Base-by-base conservation (phyloP, 2,797 vertebrate species). In the Bufotes viridis region DNA sequence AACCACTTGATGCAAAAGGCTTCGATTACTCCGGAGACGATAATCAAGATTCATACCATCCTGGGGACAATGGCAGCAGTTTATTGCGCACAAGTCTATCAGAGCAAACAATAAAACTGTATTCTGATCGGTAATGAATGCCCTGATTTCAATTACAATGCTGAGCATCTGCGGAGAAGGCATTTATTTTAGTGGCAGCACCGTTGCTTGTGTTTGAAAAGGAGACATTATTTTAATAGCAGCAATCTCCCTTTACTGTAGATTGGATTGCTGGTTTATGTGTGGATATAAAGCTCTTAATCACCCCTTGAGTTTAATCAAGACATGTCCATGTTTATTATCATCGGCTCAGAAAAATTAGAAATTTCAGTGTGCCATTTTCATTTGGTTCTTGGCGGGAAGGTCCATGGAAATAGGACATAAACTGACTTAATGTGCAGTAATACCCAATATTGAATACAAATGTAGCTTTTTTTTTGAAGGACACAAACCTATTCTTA, bases 61-160 rank as follows among this genome's bases (percentile, higher is more conserved):
- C 22, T 4, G 13, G 51, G 22, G n/a, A 63, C 58, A 81, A 81
- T 63, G 57, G 11, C 13, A 49, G 7, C 60, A 81, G 26, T 49
- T 81, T 65, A 81, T 65, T n/a, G 22, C 78, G n/a, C 26, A 80
- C 78, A 61, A 61, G 57, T 61, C 26, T 42, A 42, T 65, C 15
- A 20, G 29, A 49, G 58, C 20, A 63, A 81, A 81, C 60, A 81
- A 63, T 63, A 65, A 49, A 49, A 81, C 60, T 58, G 58, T 49
- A 63, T 63, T 63, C 60, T 61, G 78, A 61, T 42, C 78, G 42
- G 78, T 80, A 81, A 81, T 42, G 57, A 65, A 65, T 22, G 60
- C 79, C 78, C 10, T 80, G 78, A 80, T 61, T 80, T 80, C 57
- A 49, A 49, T 49, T 8, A 63, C 79, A 81, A 81, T 22, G 20